Evolutionary conservation across 2,888 invertebrate genomes (phyloP).

Genomic region (Agriopis leucophaearia): DNA sequence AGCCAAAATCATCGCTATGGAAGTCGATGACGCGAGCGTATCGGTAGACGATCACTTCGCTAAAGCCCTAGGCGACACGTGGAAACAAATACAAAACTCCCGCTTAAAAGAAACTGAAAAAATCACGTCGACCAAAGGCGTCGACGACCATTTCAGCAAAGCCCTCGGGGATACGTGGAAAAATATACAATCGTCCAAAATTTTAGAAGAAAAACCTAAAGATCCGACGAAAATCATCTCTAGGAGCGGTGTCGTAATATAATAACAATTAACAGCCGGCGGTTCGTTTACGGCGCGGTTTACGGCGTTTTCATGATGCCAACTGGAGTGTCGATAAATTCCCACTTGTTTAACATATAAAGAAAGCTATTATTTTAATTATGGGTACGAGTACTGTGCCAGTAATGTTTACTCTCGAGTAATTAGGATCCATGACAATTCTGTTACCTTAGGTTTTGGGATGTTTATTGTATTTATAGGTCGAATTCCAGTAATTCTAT

Average conservation of each 20-base stretch:
- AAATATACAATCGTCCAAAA: constrained; percentile 88
- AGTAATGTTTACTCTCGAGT: constrained; percentile 50
- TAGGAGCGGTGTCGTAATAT: constrained; percentile 83
- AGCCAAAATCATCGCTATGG: constrained; percentile 83
- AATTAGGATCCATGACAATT: constrained; percentile 75
- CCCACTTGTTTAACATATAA: constrained; percentile 75
- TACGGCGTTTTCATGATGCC: constrained; percentile 72
- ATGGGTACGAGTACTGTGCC: constrained; percentile 55
- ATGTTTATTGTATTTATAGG: constrained; percentile 62
- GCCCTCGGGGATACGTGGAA: constrained; percentile 95
- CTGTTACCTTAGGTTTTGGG: constrained; percentile 78
- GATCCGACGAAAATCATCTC: constrained; percentile 80
- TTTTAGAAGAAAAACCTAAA: constrained; percentile 70
- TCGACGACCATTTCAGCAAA: constrained; percentile 97
- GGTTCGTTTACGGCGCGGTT: constrained; percentile 74
- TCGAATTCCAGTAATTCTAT: constrained; percentile 50
- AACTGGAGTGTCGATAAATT: constrained; percentile 77
- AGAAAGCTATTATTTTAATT: constrained; percentile 65
- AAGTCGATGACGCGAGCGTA: constrained; percentile 86
- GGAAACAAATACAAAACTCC: constrained; percentile 90
- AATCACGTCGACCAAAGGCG: constrained; percentile 73
- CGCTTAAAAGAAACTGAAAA: constrained; percentile 81
- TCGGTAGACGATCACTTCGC: constrained; percentile 97
- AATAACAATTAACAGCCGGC: constrained; percentile 64
- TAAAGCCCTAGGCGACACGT: constrained; percentile 94